These are phyloP conservation scores for Bombus confusus DNA, from an alignment of 1,140 invertebrate species.

Conservation along the genomic window DNA sequence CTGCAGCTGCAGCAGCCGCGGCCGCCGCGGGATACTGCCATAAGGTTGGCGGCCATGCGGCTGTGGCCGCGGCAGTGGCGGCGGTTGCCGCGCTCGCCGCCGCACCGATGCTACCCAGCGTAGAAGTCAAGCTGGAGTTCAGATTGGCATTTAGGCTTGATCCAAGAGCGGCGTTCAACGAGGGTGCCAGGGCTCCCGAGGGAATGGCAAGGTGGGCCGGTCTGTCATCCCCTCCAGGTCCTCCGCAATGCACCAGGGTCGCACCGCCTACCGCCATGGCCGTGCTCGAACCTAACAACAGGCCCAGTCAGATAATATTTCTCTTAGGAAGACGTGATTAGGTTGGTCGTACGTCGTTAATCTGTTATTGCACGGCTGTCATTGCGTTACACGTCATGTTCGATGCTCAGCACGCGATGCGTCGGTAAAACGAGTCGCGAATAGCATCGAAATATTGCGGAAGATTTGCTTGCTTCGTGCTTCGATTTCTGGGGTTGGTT, in stretches of 20 bases:
- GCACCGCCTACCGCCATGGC: constrained; percentile 83
- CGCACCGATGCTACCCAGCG: constrained; percentile 78
- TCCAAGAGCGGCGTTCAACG: constrained; percentile 79
- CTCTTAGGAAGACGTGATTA: neutral
- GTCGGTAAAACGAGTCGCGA: no score
- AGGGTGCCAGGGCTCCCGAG: constrained; percentile 79
- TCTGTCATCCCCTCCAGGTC: constrained; percentile 79
- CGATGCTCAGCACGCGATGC: neutral
- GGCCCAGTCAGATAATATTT: constrained; percentile 42
- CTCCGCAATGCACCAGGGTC: constrained; percentile 78
- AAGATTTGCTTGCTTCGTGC: neutral
- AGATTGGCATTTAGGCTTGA: constrained; percentile 81
- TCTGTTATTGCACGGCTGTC: neutral
- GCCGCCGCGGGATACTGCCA: constrained; percentile 87
- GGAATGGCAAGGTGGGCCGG: constrained; percentile 82
- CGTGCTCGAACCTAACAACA: constrained; percentile 83
- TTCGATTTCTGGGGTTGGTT: neutral
- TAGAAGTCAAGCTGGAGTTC: constrained; percentile 82
- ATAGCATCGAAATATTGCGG: neutral
- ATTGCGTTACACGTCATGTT: neutral
- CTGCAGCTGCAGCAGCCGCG: constrained; percentile 65
- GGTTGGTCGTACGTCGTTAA: neutral
- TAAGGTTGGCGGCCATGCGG: constrained; percentile 84
- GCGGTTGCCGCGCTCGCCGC: constrained; percentile 73
- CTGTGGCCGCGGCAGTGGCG: constrained; percentile 73